Evolutionary conservation across 2,888 invertebrate genomes (phyloP).

Genomic region (Hirtodrosophila duncani): DNA sequence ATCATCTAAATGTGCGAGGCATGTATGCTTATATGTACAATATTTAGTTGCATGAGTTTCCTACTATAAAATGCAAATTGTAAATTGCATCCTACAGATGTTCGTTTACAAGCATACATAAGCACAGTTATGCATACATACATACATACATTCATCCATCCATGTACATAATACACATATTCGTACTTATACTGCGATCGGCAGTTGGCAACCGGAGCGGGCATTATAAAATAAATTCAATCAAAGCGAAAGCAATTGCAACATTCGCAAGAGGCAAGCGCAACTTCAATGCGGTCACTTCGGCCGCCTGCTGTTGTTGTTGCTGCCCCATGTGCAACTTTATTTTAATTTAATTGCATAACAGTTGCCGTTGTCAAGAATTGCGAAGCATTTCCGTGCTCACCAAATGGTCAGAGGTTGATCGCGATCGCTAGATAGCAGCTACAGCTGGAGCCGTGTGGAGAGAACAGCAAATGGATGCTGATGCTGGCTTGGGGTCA

Average conservation of each 20-base stretch:
- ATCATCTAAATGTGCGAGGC: conserved; percentile 33
- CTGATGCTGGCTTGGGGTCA: no score
- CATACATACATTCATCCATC: conserved; percentile 5
- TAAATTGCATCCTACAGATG: conserved; percentile 62
- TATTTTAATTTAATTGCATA: conserved; percentile 68
- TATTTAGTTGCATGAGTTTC: conserved; percentile 52
- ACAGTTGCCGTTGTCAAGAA: conserved; percentile 66
- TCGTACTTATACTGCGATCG: conserved; percentile 18
- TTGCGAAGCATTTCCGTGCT: conserved; percentile 58
- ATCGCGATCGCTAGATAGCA: no score
- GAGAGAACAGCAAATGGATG: no score
- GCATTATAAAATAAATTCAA: conserved; percentile 71
- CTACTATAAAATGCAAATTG: conserved; percentile 61
- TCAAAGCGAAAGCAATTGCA: conserved; percentile 70
- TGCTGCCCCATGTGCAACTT: conserved; percentile 39
- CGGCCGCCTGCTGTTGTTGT: conserved; percentile 20
- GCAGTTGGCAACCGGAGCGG: conserved; percentile 51
- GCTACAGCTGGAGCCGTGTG: no score
- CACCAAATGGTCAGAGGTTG: conserved; percentile 8
- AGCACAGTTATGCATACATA: conserved; percentile 5
- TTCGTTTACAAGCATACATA: conserved; percentile 21
- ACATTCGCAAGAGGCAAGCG: conserved; percentile 46
- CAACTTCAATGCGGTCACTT: conserved; percentile 37
- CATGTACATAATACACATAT: conserved; percentile 8
- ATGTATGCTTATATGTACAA: not conserved